These are phyloP conservation scores for Scytalopus superciliaris DNA, from an alignment of 2,113 vertebrate genomes.

Conservation along the genomic window DNA sequence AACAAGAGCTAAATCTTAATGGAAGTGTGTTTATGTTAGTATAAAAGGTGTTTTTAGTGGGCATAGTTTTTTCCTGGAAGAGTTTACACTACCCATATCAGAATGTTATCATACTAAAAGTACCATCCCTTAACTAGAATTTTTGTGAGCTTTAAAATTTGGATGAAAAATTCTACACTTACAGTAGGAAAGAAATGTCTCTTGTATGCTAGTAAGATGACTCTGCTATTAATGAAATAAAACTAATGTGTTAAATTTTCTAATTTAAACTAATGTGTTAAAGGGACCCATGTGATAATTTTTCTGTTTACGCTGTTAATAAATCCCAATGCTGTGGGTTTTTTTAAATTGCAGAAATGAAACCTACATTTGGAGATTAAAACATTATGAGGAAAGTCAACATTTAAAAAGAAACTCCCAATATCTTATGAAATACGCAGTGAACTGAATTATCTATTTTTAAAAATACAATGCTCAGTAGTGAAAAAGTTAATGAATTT, in stretches of 20 bases:
- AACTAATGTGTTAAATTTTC: neutral
- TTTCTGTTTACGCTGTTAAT: neutral
- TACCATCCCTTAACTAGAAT: neutral
- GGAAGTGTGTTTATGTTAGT: neutral
- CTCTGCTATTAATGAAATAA: too few relatives aligned
- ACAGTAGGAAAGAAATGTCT: neutral
- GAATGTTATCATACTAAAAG: neutral
- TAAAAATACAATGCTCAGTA: neutral
- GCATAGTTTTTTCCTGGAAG: neutral
- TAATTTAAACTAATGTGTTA: neutral
- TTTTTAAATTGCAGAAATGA: neutral
- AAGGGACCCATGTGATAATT: neutral
- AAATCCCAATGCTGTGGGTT: fast-evolving
- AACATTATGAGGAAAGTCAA: neutral
- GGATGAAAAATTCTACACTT: neutral
- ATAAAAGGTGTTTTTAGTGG: neutral
- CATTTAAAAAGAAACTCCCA: neutral
- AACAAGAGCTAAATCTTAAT: neutral
- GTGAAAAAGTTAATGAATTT: neutral
- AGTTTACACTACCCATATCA: neutral
- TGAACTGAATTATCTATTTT: neutral
- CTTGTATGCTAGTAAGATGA: neutral
- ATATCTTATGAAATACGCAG: neutral
- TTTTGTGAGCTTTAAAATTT: neutral
- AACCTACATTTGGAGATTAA: neutral